Conservation (phyloP, 2,113 vertebrate genomes). For the Charina bottae region DNA sequence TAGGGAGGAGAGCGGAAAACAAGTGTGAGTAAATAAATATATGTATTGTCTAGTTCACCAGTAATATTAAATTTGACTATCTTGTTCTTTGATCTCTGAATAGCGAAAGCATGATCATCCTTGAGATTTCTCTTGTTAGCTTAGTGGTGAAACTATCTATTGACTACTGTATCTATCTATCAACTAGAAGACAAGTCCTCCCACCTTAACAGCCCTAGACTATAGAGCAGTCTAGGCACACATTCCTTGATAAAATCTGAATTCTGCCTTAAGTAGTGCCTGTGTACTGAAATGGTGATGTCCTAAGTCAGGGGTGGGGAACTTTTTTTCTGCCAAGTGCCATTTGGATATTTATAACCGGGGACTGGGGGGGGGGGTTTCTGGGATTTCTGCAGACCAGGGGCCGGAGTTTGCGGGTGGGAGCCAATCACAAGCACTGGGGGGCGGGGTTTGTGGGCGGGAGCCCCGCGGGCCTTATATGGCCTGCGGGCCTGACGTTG, state of each 20-base stretch:
- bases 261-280: not conserved
- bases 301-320: too few relatives aligned
- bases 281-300: not conserved
- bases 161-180: too few relatives aligned
- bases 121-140: not conserved
- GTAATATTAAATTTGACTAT: not conserved
- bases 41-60: not conserved
- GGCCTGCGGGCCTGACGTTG: too few relatives aligned
- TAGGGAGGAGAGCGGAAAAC: not conserved
- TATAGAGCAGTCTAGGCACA: not conserved
- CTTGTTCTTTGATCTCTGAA: not conserved
- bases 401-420: too few relatives aligned
- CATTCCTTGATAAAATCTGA: not conserved
- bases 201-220: not conserved
- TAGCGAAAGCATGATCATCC: not conserved
- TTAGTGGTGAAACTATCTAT: slow-evolving; percentile 1
- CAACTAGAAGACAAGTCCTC: not conserved
- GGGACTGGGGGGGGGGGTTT: too few relatives aligned
- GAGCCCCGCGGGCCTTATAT: too few relatives aligned
- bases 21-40: not conserved
- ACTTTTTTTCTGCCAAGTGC: too few relatives aligned
- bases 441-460: too few relatives aligned
- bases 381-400: too few relatives aligned
- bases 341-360: too few relatives aligned
- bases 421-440: too few relatives aligned